Evolutionary conservation across 1,140 invertebrate species (phyloP), one percentile per base, ranked within the genome.

Genomic region (Scaptomyza montana): DNA sequence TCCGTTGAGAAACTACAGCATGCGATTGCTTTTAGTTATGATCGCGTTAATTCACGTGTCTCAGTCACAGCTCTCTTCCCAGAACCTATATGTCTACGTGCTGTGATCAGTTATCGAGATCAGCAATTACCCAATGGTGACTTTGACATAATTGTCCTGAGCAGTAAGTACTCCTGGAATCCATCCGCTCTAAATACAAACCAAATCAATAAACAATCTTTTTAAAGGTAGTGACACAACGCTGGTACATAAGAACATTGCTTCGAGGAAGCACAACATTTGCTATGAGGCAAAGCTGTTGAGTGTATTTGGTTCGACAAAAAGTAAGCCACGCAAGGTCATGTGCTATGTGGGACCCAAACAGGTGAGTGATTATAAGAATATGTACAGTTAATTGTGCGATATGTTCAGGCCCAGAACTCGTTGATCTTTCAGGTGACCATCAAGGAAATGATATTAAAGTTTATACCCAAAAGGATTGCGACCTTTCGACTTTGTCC

Each of bases 401-500:
- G 67, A 86, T 79, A 79, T 81, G 78, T 79, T 67, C 53, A 78
- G 76, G 73, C 73, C 89, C 69, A 91, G 90, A 90, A 91, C 74
- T 91, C 90, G n/a, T 63, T 91, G 50, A 91, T 91, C 30, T 92
- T 92, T 43, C 96, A 98, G 93, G 93, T 98, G 43, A 97, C 96
- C 33, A 95, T 99, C 79, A 98, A 98, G 93, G 97, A 98, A 93
- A 97, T 97, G 93, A 94, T 98, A 70, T 93, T 98, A 61, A 97
- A 97, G 93, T 96, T 99, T 86, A 97, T 98, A 90, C 97, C 97
- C 41, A 98, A 98, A 92, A 93, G 97, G 75, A 93, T 98, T 56
- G 96, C 96, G 57, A 97, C 97, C n/a, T 98, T 98, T 93, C 94
- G 98, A 28, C 94, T 99, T 47, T 98, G 97, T 92, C 97, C 98